Conservation (phyloP, 2,888 invertebrate species). For the Caradrina kadenii region DNA sequence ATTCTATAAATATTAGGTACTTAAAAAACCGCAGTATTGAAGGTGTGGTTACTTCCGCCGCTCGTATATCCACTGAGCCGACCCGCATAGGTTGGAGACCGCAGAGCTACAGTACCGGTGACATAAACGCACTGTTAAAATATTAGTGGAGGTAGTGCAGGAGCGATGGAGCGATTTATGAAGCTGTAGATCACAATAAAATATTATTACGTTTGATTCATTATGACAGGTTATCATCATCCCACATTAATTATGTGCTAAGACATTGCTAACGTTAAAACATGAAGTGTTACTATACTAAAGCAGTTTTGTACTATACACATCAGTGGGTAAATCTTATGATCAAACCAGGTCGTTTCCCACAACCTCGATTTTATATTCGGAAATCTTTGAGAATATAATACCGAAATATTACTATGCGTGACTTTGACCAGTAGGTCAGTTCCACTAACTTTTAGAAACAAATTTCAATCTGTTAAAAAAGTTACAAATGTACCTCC, state of each 20-base stretch:
- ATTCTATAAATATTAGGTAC: not conserved
- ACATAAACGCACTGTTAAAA: slow-evolving; percentile 37
- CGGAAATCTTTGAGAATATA: too few species aligned
- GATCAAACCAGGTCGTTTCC: too few species aligned
- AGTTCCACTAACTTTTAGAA: too few species aligned
- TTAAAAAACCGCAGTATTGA: slow-evolving; percentile 2
- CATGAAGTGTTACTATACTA: not conserved
- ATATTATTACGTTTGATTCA: slow-evolving; percentile 30
- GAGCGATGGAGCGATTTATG: slow-evolving; percentile 36
- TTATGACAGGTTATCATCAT: slow-evolving; percentile 36
- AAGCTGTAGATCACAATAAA: slow-evolving; percentile 8
- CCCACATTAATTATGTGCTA: slow-evolving; percentile 8
- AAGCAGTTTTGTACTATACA: not conserved
- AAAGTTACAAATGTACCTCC: too few species aligned
- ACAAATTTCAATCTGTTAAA: too few species aligned
- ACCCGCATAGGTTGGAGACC: slow-evolving; percentile 33
- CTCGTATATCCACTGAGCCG: not conserved
- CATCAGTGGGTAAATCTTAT: too few species aligned
- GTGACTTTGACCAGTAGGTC: too few species aligned
- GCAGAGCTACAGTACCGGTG: slow-evolving; percentile 12
- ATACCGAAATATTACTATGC: too few species aligned
- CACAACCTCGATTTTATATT: too few species aligned
- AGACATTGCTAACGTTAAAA: slow-evolving; percentile 22
- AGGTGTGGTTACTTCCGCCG: not conserved
- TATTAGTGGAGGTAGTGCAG: slow-evolving; percentile 9